Conservation (phyloP, 2,888 invertebrate genomes). For the Tetragonula carbonaria region DNA sequence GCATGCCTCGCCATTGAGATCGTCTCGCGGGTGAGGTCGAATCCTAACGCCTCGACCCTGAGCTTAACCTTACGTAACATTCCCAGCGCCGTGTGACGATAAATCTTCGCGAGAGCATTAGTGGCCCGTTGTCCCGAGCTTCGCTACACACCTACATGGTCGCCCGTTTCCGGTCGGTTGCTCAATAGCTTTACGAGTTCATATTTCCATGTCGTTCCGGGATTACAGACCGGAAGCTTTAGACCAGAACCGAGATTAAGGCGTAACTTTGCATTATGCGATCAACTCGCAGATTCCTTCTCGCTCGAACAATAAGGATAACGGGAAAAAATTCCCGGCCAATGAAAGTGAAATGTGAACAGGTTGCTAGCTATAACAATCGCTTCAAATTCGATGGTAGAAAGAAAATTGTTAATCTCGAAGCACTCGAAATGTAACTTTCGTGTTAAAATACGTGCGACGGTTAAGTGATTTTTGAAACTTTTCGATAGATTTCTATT, state of each 20-base stretch:
- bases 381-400: too few species aligned
- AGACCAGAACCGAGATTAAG: conserved; percentile 40
- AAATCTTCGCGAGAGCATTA: conserved; percentile 65
- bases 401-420: too few species aligned
- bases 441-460: too few species aligned
- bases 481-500: neutral
- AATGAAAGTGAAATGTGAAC: neutral
- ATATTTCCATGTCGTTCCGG: conserved; percentile 61
- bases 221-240: conserved; percentile 43
- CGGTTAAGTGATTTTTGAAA: neutral
- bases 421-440: too few species aligned
- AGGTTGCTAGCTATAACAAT: too few species aligned
- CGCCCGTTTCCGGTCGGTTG: conserved; percentile 45
- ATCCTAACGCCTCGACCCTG: conserved; percentile 68
- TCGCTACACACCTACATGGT: conserved; percentile 20
- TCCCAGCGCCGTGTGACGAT: conserved; percentile 55
- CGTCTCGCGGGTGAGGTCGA: conserved; percentile 43
- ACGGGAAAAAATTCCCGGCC: conserved; percentile 1
- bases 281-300: neutral
- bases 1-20: conserved; percentile 54
- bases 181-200: conserved; percentile 63
- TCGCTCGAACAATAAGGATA: too few species aligned
- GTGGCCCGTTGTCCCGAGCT: conserved; percentile 41
- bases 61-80: conserved; percentile 71
- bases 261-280: conserved; percentile 37